Conservation (phyloP, 2,113 vertebrate genomes). For the Gobiocypris rarus region DNA sequence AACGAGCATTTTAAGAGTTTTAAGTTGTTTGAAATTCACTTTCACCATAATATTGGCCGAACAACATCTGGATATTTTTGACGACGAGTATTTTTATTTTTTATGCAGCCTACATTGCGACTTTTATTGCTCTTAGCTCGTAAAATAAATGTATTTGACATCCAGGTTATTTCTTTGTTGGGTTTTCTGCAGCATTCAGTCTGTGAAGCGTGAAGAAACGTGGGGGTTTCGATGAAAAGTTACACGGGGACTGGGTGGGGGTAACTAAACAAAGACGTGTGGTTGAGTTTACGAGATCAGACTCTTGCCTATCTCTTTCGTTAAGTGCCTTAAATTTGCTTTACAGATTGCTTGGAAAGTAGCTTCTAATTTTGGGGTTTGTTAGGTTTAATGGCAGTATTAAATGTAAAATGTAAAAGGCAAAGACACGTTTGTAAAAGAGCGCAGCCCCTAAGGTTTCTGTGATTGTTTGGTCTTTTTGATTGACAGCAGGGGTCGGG, state of each 20-base stretch:
- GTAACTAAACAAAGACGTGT: constrained; percentile 56
- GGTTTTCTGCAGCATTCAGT: background rate
- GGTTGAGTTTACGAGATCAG: constrained; percentile 28
- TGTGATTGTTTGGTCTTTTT: constrained; percentile 71
- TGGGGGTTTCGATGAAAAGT: constrained; percentile 28
- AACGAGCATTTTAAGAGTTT: background rate
- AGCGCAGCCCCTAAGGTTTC: constrained; percentile 39
- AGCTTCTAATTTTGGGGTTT: background rate
- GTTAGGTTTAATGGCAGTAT: background rate
- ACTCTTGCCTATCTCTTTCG: background rate
- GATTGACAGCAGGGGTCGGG: constrained; percentile 80
- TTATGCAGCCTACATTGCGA: background rate
- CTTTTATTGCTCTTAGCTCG: background rate
- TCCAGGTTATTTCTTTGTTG: constrained; percentile 24
- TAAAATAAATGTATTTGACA: background rate
- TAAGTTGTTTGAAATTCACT: background rate
- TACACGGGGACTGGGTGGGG: constrained; percentile 5
- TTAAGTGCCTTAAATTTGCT: constrained; percentile 2
- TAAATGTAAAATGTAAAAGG: background rate
- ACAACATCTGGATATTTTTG: constrained; percentile 6
- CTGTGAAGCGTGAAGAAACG: constrained; percentile 16
- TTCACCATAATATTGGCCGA: background rate
- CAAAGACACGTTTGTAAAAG: background rate
- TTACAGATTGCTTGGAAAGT: background rate
- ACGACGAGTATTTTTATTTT: too few relatives aligned